Evolutionary conservation across 2,113 vertebrate species (phyloP).

Genomic region (Pedetes capensis): DNA sequence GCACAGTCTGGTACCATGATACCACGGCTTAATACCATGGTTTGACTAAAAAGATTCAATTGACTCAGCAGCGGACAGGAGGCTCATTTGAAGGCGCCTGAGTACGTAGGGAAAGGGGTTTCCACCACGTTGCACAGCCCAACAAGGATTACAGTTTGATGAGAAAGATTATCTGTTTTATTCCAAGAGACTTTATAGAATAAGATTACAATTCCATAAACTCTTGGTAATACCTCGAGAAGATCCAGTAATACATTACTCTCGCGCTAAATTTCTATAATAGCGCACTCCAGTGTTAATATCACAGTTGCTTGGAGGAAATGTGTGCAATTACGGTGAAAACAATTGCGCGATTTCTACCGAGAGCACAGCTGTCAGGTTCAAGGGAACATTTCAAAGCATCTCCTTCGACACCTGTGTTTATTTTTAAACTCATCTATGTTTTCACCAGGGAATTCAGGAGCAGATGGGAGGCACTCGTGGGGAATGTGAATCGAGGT

Average conservation of each 20-base stretch:
- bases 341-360: not conserved
- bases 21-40: accelerated
- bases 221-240: not conserved
- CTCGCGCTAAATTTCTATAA: not conserved
- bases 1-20: not conserved
- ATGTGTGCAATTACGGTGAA: not conserved
- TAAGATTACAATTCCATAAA: not conserved
- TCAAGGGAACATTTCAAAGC: not conserved
- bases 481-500: not conserved
- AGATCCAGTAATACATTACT: not conserved
- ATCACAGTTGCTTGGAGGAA: not conserved
- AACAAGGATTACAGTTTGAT: not conserved
- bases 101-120: not conserved
- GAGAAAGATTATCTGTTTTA: slow-evolving; percentile 36
- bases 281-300: not conserved
- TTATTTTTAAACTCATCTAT: slow-evolving; percentile 46
- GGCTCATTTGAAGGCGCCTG: accelerated
- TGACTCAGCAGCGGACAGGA: not conserved
- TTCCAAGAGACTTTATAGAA: slow-evolving; percentile 1
- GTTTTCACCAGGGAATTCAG: slow-evolving; percentile 7
- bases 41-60: not conserved
- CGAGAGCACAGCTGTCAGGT: slow-evolving; percentile 23
- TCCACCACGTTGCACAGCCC: not conserved
- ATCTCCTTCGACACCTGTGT: slow-evolving; percentile 40
- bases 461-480: not conserved